phyloP scores from a whole-genome alignment of 2,797 vertebrate species.

The Babyrousa celebensis region DNA sequence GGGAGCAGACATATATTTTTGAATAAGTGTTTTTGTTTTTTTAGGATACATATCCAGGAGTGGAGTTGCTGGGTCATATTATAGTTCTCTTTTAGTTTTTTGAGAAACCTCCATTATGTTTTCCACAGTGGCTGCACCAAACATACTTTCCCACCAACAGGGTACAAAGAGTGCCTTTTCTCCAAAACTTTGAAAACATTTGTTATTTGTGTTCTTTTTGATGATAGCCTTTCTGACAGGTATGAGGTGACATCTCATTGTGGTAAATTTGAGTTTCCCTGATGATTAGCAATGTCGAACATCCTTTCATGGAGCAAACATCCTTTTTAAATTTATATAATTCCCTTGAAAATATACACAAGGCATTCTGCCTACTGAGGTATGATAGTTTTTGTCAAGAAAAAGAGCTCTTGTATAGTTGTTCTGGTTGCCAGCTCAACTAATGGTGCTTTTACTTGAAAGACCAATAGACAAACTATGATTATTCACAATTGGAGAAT shows the following conservation, averaged over 20 bases:
- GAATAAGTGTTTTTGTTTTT: neutral
- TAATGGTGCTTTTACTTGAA: neutral
- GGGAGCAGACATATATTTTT: neutral
- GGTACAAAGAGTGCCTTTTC: too few relatives aligned
- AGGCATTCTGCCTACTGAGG: neutral
- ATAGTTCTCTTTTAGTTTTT: neutral
- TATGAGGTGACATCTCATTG: neutral
- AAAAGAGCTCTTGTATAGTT: neutral
- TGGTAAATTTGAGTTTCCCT: neutral
- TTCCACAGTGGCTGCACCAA: neutral
- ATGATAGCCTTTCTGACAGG: neutral
- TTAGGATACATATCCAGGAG: neutral
- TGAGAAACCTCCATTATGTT: neutral
- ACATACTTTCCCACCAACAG: neutral
- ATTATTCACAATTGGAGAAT: neutral
- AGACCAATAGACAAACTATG: neutral
- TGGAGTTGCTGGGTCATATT: neutral
- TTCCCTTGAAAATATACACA: neutral
- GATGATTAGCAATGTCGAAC: neutral
- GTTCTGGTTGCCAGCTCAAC: neutral
- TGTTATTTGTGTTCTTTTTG: neutral
- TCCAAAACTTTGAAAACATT: neutral
- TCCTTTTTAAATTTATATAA: slow-evolving; percentile 12
- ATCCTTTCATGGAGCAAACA: neutral
- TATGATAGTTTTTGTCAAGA: neutral